A percentile compares a stretch with the other conserved stretches of the same genome.
phyloP scores from a whole-genome alignment of 2,113 vertebrate species.

The Edolisoma coerulescens region DNA sequence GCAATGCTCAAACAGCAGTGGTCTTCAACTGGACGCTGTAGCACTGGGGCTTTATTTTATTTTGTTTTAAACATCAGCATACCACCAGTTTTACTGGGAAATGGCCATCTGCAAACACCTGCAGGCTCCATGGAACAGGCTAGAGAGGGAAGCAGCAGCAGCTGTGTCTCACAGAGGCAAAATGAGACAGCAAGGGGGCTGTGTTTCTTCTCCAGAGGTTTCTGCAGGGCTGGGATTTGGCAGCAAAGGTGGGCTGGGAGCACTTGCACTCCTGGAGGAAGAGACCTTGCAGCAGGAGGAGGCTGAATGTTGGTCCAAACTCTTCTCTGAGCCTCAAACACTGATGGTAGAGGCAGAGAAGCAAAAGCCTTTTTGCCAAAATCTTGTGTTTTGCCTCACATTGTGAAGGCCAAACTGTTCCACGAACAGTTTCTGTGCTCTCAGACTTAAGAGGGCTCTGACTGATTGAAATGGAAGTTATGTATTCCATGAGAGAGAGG shows the following conservation, averaged over 20 bases:
- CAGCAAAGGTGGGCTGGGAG: neutral
- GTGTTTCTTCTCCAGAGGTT: neutral
- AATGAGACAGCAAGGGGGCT: neutral
- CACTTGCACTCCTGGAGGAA: neutral
- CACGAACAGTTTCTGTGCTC: neutral
- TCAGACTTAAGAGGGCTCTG: neutral
- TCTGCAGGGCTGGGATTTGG: neutral
- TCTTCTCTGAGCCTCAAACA: neutral
- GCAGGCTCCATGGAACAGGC: neutral
- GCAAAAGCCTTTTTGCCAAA: neutral
- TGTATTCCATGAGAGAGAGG: neutral
- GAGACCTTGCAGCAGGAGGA: neutral
- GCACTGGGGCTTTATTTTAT: neutral
- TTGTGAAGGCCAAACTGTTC: neutral
- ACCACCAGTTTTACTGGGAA: neutral
- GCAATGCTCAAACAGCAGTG: constrained; percentile 24
- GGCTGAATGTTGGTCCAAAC: neutral
- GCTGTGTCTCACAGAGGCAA: neutral
- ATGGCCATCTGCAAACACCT: constrained; percentile 19
- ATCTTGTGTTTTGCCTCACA: neutral
- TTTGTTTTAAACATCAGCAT: constrained; percentile 40
- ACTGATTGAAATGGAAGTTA: neutral
- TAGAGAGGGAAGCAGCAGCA: neutral
- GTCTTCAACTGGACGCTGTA: neutral
- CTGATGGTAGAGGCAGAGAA: neutral